Evolutionary conservation across 2,797 vertebrate genomes (phyloP), one percentile per base, ranked within the genome.

Genomic region (Propithecus perrieri): DNA sequence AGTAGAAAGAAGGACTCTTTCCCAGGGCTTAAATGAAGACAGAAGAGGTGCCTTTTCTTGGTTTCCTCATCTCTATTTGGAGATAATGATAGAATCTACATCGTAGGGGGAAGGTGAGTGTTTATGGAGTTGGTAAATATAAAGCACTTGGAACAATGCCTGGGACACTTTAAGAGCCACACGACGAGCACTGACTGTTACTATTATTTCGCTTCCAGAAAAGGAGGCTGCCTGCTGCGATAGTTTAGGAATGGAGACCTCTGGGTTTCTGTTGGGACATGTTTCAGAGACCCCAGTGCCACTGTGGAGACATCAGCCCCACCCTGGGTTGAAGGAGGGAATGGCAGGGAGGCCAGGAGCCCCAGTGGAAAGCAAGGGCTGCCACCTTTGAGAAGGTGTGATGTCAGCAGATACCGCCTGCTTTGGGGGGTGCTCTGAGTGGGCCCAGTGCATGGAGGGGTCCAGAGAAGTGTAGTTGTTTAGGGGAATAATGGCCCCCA

Each of bases 31-130:
- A 65, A 35, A n/a, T 22, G 57, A 72, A 91, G 67, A 61, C 48
- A 41, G 46, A 50, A 57, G 86, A 63, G 26, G 53, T 61, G 85
- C 69, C 33, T 95, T 91, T 85, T 87, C 85, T 83, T n/a, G 26
- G 72, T 83, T 81, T 83, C 83, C 87, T 89, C 69, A 13, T 72
- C 63, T 97, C 53, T 85, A 38, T 63, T 75, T 38, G 57, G 59
- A 79, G 53, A 24, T 20, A 33, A 69, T 13, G 43, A 46, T 3
- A 78, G 67, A 85, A 85, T 30, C 78, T 48, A 26, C 26, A 43
- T 72, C 41, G 9, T 4, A 43, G 41, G 89, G 59, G 30, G 26
- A 57, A 50, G 74, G 43, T 38, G 63, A 75, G 18, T 24, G 17
- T 89, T 79, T 57, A 79, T 75, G 35, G 74, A 78, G 74, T 81